Evolutionary conservation across 2,113 vertebrate genomes (phyloP), one percentile per base, ranked within the genome.

Genomic region (Phocoena sinus): DNA sequence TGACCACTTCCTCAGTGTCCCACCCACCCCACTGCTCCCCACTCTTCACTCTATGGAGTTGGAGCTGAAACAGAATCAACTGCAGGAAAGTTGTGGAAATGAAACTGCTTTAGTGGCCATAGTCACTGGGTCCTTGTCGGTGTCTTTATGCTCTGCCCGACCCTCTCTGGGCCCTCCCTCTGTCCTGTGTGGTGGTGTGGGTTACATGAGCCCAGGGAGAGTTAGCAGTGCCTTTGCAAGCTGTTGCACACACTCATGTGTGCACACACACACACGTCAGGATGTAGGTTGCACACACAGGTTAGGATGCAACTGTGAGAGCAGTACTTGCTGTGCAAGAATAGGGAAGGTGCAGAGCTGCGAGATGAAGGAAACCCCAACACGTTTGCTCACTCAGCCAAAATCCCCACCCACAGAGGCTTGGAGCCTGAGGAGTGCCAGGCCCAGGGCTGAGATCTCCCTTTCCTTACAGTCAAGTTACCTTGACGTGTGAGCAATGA

Each of bases 1-100:
- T 87, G 93, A 80, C 92, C 91, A 47, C 96, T 88, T 96, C 92
- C 87, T 96, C 31, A 26, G 8, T 20, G 0, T 53, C 47, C 50
- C 17, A 13, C 47, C 17, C 20, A 1, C 23, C 26, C 3, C 5
- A 1, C n/a, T 15, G 23, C 20, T 17, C 70, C 60, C 18, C 0
- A 13, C 4, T 2, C 58, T 62, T 68, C 62, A 14, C 33, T 47
- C n/a, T 17, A 17, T 26, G 20, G 79, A 91, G 11, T 3, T 36
- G 33, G n/a, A 36, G 31, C 33, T 58, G 38, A 74, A 60, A 60
- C 15, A 63, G 56, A 89, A 36, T 26, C 6, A 11, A 14, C 33
- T 0, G 28, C 44, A 33, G 28, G 10, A 20, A 21, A 20, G 15
- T 0, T 6, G 11, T 20, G 25, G 33, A 31, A 65, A 33, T 11